Evolutionary conservation across 1,140 invertebrate genomes (phyloP), one percentile per base, ranked within the genome.

Genomic region (Bilobella aurantiaca): DNA sequence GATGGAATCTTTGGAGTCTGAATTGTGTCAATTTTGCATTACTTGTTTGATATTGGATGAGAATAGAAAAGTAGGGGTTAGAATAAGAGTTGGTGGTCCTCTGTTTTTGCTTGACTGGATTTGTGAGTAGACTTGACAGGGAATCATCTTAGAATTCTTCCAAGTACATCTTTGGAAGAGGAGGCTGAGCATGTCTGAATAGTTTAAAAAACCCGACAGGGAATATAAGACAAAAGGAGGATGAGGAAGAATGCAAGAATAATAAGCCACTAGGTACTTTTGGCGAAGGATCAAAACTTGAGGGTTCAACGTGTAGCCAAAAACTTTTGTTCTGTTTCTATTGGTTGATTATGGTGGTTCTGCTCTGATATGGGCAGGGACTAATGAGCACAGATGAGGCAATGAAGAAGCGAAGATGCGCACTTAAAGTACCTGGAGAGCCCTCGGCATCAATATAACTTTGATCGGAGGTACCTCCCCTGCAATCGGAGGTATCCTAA

Each of bases 371-470:
- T 23, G 47, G 42, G 63, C 31, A 58, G 61, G 64, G 65, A 62
- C 69, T 70, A 70, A 70, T 70, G 69, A 70, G 66, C 67, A 49
- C 25, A 58, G 58, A 67, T 47, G 67, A 62, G 67, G 67, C 69
- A 67, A 70, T 67, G 53, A 47, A 53, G 63, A 59, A 62, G 63
- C 14, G 37, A 14, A 23, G 18, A 14, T 59, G 23, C 63, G 32
- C 62, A 12, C 34, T 12, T 12, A n/a, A n/a, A n/a, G n/a, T n/a
- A n/a, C n/a, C n/a, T n/a, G n/a, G n/a, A n/a, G n/a, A n/a, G n/a
- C n/a, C n/a, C n/a, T n/a, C n/a, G n/a, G n/a, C n/a, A n/a, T n/a
- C n/a, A n/a, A n/a, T n/a, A n/a, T n/a, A n/a, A n/a, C n/a, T n/a
- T n/a, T n/a, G n/a, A n/a, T n/a, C n/a, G n/a, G n/a, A n/a, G n/a